Base-by-base conservation (phyloP, 2,888 invertebrate genomes). In the Thymelicus lineola region DNA sequence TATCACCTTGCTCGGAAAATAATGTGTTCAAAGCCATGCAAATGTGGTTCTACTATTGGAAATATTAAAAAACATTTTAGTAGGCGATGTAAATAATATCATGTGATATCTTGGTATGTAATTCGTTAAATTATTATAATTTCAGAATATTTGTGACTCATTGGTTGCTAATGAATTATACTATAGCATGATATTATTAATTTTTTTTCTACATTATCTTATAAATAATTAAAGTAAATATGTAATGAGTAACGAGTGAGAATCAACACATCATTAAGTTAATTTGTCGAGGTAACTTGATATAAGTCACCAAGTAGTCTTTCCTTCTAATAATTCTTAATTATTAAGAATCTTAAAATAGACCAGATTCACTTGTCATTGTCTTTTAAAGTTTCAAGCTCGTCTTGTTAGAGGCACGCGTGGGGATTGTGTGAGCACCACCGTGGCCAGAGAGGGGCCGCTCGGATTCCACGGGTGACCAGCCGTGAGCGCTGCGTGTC, bases 381-480 rank as follows among this genome's bases (percentile, higher is more conserved):
- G 65, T 65, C 65, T 57, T 53, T 53, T 17, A 53, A 20, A 12
- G 55, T 65, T 42, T 20, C 28, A 15, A 6, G 45, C 5, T 15
- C 42, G 50, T 50, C 69, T 59, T 73, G 82, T 85, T 90, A 91
- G 91, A 95, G 96, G 89, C 96, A 96, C 86, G 95, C 95, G 77
- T 96, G 95, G 45, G 96, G 96, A 87, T 97, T 96, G 82, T 97
- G 96, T 45, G 95, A 93, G 83, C 97, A 97, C 96, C 96, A 97
- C 74, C 95, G 94, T 17, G 97, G 97, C 96, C 97, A 96, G 80
- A 97, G 93, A 28, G 96, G 95, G 77, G 96, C 96, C 0, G 96
- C 95, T 45, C 91, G 91, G 57, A 97, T 83, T 0, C 97, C 97
- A 59, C 95, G 93, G 17, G 92, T 89, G 28, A 95, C 86, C 70